phyloP scores from a whole-genome alignment of 2,113 vertebrate genomes.

The Baryphthengus martii region DNA sequence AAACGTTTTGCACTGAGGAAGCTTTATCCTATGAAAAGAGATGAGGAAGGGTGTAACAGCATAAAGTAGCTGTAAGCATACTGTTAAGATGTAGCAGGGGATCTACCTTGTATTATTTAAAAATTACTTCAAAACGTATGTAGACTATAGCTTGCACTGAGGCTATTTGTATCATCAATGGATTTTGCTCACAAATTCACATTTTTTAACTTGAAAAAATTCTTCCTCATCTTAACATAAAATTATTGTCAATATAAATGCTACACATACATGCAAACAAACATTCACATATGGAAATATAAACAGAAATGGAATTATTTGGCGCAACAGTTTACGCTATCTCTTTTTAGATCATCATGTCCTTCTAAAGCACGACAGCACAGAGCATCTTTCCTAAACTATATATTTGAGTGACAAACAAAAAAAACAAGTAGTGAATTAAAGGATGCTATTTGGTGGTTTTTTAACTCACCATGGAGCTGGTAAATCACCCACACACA shows the following conservation, averaged over 20 bases:
- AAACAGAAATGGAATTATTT: background rate
- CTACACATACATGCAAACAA: background rate
- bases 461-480: background rate
- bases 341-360: background rate
- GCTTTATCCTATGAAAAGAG: background rate
- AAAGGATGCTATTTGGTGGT: background rate
- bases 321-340: background rate
- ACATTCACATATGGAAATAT: background rate
- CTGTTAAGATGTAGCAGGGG: background rate
- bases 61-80: background rate
- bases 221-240: background rate
- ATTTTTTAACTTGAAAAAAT: background rate
- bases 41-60: background rate
- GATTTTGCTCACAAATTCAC: background rate
- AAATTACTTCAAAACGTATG: background rate
- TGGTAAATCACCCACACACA: background rate
- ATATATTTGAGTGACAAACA: background rate
- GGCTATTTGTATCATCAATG: background rate
- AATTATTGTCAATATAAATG: background rate
- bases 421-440: background rate
- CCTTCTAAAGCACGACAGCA: background rate
- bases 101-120: background rate
- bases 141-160: background rate
- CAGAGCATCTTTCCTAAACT: background rate
- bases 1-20: background rate